Percentiles rank a stretch among this genome's conserved stretches.
phyloP scores from a whole-genome alignment of 2,888 invertebrate genomes.

The Caenorhabditis japonica region DNA sequence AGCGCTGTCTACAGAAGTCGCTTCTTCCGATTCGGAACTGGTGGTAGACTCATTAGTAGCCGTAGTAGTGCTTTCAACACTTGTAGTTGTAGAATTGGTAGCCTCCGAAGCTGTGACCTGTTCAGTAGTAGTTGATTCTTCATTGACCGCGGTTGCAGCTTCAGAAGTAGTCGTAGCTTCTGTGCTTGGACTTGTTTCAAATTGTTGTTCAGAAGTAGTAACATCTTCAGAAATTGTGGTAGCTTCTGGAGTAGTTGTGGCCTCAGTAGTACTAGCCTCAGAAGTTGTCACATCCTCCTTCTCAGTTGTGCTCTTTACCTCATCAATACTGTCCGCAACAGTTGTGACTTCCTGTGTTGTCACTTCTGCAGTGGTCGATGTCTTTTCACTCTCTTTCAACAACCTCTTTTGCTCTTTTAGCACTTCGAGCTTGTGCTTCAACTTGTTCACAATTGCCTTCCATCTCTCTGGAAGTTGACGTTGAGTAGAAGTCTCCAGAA shows the following conservation, averaged over 20 bases:
- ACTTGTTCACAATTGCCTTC: constrained; percentile 52
- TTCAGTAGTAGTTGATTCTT: constrained; percentile 1
- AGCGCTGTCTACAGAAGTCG: constrained; percentile 4
- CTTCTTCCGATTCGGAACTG: background rate
- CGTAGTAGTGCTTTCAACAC: constrained; percentile 2
- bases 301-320: constrained; percentile 1
- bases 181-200: background rate
- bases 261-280: constrained; percentile 3
- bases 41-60: background rate
- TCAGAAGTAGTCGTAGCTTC: constrained; percentile 16
- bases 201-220: background rate
- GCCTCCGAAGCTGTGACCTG: background rate
- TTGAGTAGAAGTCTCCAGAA: constrained; percentile 13
- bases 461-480: constrained; percentile 49
- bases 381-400: constrained; percentile 30
- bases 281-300: background rate
- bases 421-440: constrained; percentile 57
- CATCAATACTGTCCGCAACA: constrained; percentile 36
- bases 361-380: constrained; percentile 8
- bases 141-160: background rate
- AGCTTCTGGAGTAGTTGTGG: constrained; percentile 4
- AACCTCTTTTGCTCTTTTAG: constrained; percentile 54
- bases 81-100: background rate
- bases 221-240: background rate
- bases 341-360: constrained; percentile 18